Conservation (phyloP, 2,888 invertebrate species). For the Alviniconcha strummeri region DNA sequence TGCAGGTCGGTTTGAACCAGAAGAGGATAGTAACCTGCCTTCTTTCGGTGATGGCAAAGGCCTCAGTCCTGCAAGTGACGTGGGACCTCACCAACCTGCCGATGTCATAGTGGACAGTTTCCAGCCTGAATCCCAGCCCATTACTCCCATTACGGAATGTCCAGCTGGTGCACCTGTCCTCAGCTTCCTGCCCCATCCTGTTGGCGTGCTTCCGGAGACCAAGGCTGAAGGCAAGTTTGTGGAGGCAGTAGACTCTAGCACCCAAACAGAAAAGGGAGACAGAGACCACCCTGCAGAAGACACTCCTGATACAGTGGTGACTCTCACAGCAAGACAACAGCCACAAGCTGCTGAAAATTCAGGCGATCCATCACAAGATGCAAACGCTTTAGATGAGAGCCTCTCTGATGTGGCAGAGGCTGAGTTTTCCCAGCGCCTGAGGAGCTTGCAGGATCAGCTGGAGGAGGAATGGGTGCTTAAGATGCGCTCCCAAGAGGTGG, state of each 20-base stretch:
- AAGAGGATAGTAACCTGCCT: conserved; percentile 10
- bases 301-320: background rate
- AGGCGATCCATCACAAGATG: background rate
- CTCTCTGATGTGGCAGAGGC: background rate
- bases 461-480: conserved; percentile 56
- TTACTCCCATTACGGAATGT: background rate
- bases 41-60: background rate
- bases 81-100: too few relatives aligned
- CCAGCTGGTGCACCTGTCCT: background rate
- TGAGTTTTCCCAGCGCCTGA: conserved; percentile 39
- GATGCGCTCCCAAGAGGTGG: conserved; percentile 51
- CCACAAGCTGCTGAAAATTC: background rate
- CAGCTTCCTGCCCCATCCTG: conserved; percentile 7
- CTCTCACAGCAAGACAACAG: background rate
- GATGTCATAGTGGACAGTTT: conserved; percentile 36
- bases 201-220: background rate
- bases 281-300: too few relatives aligned
- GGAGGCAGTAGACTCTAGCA: background rate
- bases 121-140: conserved; percentile 38
- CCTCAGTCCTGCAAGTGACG: background rate
- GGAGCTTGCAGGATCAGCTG: conserved; percentile 57
- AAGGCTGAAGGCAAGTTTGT: background rate
- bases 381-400: background rate
- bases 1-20: conserved; percentile 30
- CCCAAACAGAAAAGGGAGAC: conserved; percentile 17